Evolutionary conservation across 1,140 invertebrate species (phyloP).

Genomic region (Hermatobates lingyangjiaoensis): DNA sequence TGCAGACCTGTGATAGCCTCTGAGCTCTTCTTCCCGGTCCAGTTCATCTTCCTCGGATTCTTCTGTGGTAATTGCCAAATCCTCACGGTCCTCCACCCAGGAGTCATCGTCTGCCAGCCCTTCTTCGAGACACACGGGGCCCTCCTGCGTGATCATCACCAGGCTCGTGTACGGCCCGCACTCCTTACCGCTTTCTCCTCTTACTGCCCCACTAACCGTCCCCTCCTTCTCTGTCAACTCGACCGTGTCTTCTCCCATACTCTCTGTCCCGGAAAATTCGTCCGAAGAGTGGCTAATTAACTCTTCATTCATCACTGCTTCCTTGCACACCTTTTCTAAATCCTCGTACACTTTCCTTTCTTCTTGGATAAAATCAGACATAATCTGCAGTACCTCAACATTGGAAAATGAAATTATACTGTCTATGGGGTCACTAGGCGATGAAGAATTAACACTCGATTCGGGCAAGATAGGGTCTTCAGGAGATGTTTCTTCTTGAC

Average conservation of each 20-base stretch:
- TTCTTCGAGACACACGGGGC: conserved; percentile 50
- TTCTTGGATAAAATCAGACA: conserved; percentile 7
- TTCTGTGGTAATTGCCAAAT: conserved; percentile 27
- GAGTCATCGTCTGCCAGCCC: conserved; percentile 69
- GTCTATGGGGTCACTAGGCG: background rate
- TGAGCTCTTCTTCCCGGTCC: conserved; percentile 46
- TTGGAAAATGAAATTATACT: conserved; percentile 11
- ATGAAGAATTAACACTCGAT: conserved; percentile 4
- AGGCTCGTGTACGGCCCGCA: conserved; percentile 60
- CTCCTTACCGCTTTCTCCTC: conserved; percentile 20
- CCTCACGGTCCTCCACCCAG: conserved; percentile 53
- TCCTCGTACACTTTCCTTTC: conserved; percentile 4
- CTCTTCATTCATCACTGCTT: conserved; percentile 12
- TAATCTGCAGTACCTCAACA: conserved; percentile 9
- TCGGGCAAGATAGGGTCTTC: conserved; percentile 8
- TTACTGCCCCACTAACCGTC: conserved; percentile 21
- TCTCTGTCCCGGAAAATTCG: conserved; percentile 21
- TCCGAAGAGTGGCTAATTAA: conserved; percentile 13
- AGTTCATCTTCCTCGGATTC: conserved; percentile 30
- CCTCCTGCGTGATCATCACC: conserved; percentile 66
- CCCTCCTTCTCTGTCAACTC: conserved; percentile 13
- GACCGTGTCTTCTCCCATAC: conserved; percentile 18
- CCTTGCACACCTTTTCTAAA: conserved; percentile 5
- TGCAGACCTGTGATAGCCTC: conserved; percentile 55
- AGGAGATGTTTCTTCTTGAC: background rate